Evolutionary conservation across 2,888 invertebrate genomes (phyloP).

Genomic region (Pocota personata): DNA sequence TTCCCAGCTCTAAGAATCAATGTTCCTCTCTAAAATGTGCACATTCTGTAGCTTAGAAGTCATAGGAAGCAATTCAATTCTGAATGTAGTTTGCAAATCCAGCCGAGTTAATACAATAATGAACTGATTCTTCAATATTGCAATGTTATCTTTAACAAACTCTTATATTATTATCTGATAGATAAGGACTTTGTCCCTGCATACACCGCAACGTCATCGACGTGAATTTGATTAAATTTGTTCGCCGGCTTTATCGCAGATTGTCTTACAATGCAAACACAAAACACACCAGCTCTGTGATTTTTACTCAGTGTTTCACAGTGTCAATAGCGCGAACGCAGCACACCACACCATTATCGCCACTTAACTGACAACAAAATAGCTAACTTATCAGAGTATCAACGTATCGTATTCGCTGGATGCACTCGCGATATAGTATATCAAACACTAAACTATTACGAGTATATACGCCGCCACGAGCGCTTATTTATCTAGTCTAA

Average conservation of each 20-base stretch:
- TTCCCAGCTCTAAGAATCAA: too few relatives aligned
- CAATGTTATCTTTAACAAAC: background rate
- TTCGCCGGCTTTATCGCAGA: conserved; percentile 21
- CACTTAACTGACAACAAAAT: conserved; percentile 57
- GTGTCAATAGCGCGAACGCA: conserved; percentile 53
- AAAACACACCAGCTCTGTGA: conserved; percentile 47
- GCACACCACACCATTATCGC: conserved; percentile 37
- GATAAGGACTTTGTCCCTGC: background rate
- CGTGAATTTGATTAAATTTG: conserved; percentile 40
- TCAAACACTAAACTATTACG: conserved; percentile 28
- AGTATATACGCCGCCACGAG: background rate
- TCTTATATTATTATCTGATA: background rate
- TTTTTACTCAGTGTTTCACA: conserved; percentile 48
- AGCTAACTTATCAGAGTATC: conserved; percentile 43
- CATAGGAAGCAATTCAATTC: too few relatives aligned
- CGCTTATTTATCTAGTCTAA: conserved; percentile 37
- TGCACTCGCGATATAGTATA: conserved; percentile 27
- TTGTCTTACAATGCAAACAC: conserved; percentile 31
- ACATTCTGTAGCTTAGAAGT: too few relatives aligned
- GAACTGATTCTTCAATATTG: too few relatives aligned
- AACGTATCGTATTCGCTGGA: background rate
- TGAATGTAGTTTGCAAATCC: too few relatives aligned
- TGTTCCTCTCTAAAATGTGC: too few relatives aligned
- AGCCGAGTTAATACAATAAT: too few relatives aligned
- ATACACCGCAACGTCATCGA: conserved; percentile 9